Evolutionary conservation across 2,888 invertebrate genomes (phyloP), one percentile per base, ranked within the genome.

Genomic region (Leucania comma): DNA sequence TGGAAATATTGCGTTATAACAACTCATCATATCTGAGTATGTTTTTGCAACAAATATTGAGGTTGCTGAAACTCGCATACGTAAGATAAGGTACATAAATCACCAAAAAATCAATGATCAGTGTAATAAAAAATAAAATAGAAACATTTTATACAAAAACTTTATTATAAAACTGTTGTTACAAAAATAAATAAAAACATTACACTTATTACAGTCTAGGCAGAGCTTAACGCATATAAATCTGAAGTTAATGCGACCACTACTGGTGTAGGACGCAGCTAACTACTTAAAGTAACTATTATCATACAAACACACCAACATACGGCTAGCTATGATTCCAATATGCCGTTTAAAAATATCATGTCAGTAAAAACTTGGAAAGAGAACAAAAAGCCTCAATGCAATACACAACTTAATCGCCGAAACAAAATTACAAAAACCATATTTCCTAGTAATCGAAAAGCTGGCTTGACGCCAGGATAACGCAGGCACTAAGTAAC

Each of bases 141-240:
- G 4, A 29, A 2, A 54, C 35, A 76, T 56, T 60, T 57, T 68
- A 26, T 65, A 61, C 72, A 75, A 74, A 76, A 67, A 76, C 78
- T 91, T 90, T 90, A 92, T 89, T 88, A 75, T 81, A 87, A 89
- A 89, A 85, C 38, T 24, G 48, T 77, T 59, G 86, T 70, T 68
- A 78, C 32, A 89, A 87, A 90, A 89, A 90, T 90, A 89, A 91
- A 89, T 89, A 80, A 82, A 78, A 17, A 48, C 35, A 9, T 48
- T n/a, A 68, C 59, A 64, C 68, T 56, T 70, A 64, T 48, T 61
- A 68, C 70, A 79, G 69, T 76, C 84, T 74, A 72, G 22, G 53
- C 61, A 69, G 62, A 75, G 42, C 64, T 72, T 51, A 24, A 46
- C 24, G 22, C 32, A 12, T 9, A 4, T 17, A 32, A 42, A 32